These are phyloP conservation scores for Drosophila pseudotalamancana DNA, from an alignment of 2,888 invertebrate species.

Conservation along the genomic window DNA sequence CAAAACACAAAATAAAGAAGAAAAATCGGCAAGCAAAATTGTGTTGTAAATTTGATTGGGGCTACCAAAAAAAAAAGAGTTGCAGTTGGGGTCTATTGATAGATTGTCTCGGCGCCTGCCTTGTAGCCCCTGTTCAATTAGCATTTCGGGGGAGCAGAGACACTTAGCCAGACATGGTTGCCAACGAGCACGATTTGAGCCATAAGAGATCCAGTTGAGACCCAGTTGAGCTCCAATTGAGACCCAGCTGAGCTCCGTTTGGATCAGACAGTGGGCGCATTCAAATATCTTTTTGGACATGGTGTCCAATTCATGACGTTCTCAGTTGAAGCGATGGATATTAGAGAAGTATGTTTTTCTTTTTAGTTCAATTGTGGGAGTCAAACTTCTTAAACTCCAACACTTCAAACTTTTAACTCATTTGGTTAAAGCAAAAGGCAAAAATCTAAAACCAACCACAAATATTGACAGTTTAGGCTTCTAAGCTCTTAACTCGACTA, in stretches of 20 bases:
- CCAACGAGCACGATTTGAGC: constrained; percentile 53
- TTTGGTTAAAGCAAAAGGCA: too few relatives aligned
- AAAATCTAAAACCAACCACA: constrained; percentile 24
- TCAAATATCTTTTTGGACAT: constrained; percentile 16
- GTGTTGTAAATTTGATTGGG: constrained; percentile 42
- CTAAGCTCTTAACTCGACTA: constrained; percentile 27
- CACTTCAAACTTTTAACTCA: too few relatives aligned
- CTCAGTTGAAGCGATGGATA: constrained; percentile 13
- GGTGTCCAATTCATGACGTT: constrained; percentile 48
- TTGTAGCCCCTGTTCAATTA: constrained; percentile 62
- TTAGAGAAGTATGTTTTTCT: constrained; percentile 11
- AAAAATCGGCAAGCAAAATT: constrained; percentile 6
- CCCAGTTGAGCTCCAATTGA: constrained; percentile 17
- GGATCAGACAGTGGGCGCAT: constrained; percentile 24
- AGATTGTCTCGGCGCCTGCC: constrained; percentile 54
- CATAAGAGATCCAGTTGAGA: constrained; percentile 51
- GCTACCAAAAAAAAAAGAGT: constrained; percentile 10
- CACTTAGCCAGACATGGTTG: constrained; percentile 40
- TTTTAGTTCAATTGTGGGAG: constrained; percentile 7
- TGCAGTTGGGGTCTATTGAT: constrained; percentile 45
- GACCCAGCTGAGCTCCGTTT: constrained; percentile 10
- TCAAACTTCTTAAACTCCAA: constrained; percentile 16
- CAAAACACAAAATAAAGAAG: constrained; percentile 12
- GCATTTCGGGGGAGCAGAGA: constrained; percentile 52
- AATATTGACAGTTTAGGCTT: constrained; percentile 52